Base-by-base conservation (phyloP, 1,140 invertebrate species). In the Planococcus citri region DNA sequence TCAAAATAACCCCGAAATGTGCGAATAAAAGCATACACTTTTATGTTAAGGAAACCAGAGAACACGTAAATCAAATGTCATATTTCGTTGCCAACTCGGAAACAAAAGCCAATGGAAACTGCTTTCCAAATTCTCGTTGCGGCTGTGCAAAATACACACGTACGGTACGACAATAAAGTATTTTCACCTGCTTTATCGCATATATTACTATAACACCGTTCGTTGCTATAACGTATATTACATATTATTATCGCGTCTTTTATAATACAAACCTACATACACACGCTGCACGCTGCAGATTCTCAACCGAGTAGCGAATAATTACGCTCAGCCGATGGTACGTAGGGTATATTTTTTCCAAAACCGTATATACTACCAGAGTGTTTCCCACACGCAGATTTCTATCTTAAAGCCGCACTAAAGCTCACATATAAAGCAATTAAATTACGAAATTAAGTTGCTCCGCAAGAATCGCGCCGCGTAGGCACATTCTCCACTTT, bases 41-140 rank as follows among this genome's bases (percentile, higher is more conserved):
- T 51, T 20, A 51, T 20, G 41, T 20, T 51, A 51, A 51, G 41
- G 41, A 51, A 51, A 20, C 41, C 41, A 51, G 41, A 51, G 41
- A 51, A 51, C 41, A 20, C 41, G 41, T 51, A 51, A 51, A 51
- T 51, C 41, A 51, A 51, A 51, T 51, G 41, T 51, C 41, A 51
- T 51, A 51, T 51, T 51, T 51, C 41, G 41, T 51, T 51, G 41
- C 41, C 41, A 51, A 51, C 41, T 51, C 41, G 41, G 41, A 51
- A 51, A 51, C 41, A 51, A 51, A 51, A 51, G 41, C 41, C 41
- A 51, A 51, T 51, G 41, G 41, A 51, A 51, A 51, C 41, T 51
- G 41, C 41, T 51, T 51, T 51, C 41, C 41, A 51, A 51, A 51
- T 6, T 51, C 17, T 51, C 41, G 41, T 51, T 51, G 41, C 41